phyloP scores from a whole-genome alignment of 2,888 invertebrate genomes.

The Euzophera pinguis region DNA sequence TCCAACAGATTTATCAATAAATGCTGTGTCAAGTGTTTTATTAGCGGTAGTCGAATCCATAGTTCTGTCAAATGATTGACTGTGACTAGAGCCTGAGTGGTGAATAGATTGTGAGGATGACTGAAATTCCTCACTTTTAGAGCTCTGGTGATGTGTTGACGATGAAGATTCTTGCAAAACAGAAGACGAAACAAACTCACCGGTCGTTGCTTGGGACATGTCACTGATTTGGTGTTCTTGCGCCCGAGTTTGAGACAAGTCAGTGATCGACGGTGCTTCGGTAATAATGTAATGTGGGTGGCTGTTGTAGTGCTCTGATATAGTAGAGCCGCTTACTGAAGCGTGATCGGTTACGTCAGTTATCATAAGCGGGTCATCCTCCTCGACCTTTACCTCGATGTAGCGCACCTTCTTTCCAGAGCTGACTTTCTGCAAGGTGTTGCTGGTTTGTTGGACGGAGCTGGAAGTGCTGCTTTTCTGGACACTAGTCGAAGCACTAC shows the following conservation, averaged over 20 bases:
- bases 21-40: slow-evolving; percentile 67
- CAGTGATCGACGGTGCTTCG: slow-evolving; percentile 71
- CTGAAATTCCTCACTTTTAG: slow-evolving; percentile 65
- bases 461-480: slow-evolving; percentile 67
- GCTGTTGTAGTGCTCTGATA: slow-evolving; percentile 74
- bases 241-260: slow-evolving; percentile 64
- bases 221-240: slow-evolving; percentile 63
- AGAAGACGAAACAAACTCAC: slow-evolving; percentile 67
- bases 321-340: slow-evolving; percentile 68
- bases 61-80: slow-evolving; percentile 60
- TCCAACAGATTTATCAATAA: slow-evolving; percentile 52
- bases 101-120: slow-evolving; percentile 64
- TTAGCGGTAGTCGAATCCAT: slow-evolving; percentile 56
- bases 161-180: slow-evolving; percentile 58
- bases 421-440: slow-evolving; percentile 63
- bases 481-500: slow-evolving; percentile 69
- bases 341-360: slow-evolving; percentile 72
- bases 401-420: slow-evolving; percentile 75
- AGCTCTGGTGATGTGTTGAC: slow-evolving; percentile 62
- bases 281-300: slow-evolving; percentile 77
- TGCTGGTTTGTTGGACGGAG: slow-evolving; percentile 64
- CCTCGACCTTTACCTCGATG: slow-evolving; percentile 76
- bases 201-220: slow-evolving; percentile 64
- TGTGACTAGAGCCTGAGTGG: slow-evolving; percentile 59
- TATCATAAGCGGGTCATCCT: slow-evolving; percentile 77